phyloP scores from a whole-genome alignment of 2,797 vertebrate genomes.

The Diplodus puntazzo region DNA sequence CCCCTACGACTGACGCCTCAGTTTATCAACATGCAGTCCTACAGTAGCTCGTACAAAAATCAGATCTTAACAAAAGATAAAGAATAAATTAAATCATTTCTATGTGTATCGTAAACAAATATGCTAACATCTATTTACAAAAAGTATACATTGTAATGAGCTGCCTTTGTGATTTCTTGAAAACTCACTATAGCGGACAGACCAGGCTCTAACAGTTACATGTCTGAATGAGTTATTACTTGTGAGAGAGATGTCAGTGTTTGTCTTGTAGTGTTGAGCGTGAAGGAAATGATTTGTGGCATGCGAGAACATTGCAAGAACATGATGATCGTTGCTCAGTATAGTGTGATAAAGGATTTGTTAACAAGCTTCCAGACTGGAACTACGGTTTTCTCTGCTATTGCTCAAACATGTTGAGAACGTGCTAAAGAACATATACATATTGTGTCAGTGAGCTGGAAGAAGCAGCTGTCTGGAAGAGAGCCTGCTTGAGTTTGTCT shows the following conservation, averaged over 20 bases:
- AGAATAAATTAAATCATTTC: constrained; percentile 87
- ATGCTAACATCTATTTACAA: constrained; percentile 86
- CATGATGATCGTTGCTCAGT: constrained; percentile 48
- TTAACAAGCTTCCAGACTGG: constrained; percentile 43
- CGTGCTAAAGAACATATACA: constrained; percentile 48
- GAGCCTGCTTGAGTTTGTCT: constrained; percentile 16
- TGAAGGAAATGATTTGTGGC: constrained; percentile 30
- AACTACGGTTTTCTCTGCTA: constrained; percentile 47
- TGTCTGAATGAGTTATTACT: constrained; percentile 50
- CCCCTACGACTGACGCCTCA: constrained; percentile 60
- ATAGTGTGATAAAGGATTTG: constrained; percentile 49
- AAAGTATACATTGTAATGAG: constrained; percentile 81
- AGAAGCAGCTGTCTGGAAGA: constrained; percentile 7
- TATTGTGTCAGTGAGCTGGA: constrained; percentile 22
- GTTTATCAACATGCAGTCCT: constrained; percentile 82
- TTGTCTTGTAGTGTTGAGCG: constrained; percentile 43
- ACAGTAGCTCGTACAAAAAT: constrained; percentile 81
- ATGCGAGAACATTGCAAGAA: constrained; percentile 52
- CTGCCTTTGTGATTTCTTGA: constrained; percentile 81
- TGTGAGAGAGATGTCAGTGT: constrained; percentile 51
- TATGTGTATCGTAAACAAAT: constrained; percentile 83
- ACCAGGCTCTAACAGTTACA: constrained; percentile 54
- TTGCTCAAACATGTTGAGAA: constrained; percentile 58
- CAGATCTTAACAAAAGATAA: constrained; percentile 74
- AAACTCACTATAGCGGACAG: constrained; percentile 59